Conservation (phyloP, 2,888 invertebrate genomes). For the Hartigia nigra region DNA sequence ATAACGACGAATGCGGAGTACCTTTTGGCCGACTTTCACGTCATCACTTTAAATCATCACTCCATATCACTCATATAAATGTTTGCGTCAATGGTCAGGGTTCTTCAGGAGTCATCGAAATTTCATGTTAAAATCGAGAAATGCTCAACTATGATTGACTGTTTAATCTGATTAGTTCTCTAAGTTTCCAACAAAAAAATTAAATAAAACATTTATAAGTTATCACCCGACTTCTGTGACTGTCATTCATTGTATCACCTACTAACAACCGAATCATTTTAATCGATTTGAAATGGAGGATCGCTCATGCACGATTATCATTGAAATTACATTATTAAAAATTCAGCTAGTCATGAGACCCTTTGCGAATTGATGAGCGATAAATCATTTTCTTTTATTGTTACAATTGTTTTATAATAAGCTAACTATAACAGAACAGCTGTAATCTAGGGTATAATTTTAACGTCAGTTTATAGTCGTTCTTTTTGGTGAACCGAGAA, state of each 20-base stretch:
- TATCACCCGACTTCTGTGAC: conserved; percentile 13
- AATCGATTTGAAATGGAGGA: background rate
- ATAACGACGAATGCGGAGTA: conserved; percentile 12
- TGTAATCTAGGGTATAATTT: background rate
- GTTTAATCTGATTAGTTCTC: conserved; percentile 29
- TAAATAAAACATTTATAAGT: conserved; percentile 20
- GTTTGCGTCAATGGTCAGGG: conserved; percentile 59
- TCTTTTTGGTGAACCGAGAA: background rate
- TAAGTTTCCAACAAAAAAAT: conserved; percentile 33
- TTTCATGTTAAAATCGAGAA: conserved; percentile 7
- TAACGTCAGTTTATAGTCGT: background rate
- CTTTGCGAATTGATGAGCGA: background rate
- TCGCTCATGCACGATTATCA: background rate
- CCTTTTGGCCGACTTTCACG: conserved; percentile 58
- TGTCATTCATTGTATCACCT: conserved; percentile 1
- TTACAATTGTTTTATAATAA: background rate
- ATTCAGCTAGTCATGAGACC: background rate
- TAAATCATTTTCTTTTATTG: background rate
- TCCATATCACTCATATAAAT: conserved; percentile 60
- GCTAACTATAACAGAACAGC: background rate
- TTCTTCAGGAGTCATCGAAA: conserved; percentile 17
- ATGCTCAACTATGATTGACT: conserved; percentile 2
- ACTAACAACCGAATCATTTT: background rate
- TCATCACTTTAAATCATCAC: conserved; percentile 58
- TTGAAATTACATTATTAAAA: background rate